Evolutionary conservation across 64 coral and sea anemone species (phyloP).

Genomic region (Anthopleura sola): DNA sequence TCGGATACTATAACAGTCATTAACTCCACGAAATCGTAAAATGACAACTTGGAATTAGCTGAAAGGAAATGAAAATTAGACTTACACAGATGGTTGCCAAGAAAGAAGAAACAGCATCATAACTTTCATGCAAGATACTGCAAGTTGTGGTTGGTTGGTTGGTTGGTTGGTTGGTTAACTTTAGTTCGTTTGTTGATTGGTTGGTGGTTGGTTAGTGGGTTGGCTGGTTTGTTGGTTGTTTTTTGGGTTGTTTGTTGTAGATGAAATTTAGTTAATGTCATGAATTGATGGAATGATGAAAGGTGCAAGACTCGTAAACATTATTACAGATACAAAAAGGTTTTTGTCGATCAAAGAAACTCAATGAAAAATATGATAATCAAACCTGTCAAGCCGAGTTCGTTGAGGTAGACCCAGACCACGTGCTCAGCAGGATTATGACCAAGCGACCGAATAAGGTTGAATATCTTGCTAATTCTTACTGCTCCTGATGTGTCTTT

Average conservation of each 20-base stretch:
- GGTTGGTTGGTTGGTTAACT: too few relatives aligned
- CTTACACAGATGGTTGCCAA: not conserved
- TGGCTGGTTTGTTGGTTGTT: too few relatives aligned
- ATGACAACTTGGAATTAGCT: constrained; percentile 51
- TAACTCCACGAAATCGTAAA: constrained; percentile 57
- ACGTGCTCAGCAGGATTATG: constrained; percentile 51
- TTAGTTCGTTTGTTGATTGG: too few relatives aligned
- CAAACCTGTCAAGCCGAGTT: constrained; percentile 58
- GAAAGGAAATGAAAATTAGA: not conserved
- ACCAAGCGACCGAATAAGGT: constrained; percentile 68
- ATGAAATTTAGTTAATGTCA: too few relatives aligned
- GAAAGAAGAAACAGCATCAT: not conserved
- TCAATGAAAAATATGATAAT: not conserved
- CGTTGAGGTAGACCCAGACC: constrained; percentile 63
- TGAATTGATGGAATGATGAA: too few relatives aligned
- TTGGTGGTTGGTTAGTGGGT: too few relatives aligned
- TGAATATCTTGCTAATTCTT: constrained; percentile 32
- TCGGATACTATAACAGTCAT: constrained; percentile 59
- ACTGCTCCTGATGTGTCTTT: constrained; percentile 30
- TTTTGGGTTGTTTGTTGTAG: too few relatives aligned
- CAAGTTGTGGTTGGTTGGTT: too few relatives aligned
- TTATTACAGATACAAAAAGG: too few relatives aligned
- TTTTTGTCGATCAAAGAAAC: too few relatives aligned
- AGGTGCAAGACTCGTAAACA: too few relatives aligned
- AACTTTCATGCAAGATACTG: too few relatives aligned